Base-by-base conservation (phyloP, 1,140 invertebrate species). In the Nixonia krombeini region DNA sequence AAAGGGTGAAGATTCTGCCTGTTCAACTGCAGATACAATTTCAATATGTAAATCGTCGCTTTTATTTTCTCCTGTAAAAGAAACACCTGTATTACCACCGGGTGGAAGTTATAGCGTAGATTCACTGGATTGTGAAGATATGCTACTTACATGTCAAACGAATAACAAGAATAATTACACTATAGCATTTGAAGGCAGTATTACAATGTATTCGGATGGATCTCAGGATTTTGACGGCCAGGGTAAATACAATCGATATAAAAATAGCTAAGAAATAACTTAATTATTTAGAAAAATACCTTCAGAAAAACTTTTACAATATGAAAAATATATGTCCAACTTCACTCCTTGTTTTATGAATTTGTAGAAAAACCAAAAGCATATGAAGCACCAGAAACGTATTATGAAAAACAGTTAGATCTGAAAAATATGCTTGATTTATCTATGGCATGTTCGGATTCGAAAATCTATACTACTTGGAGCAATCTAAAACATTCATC, bases 91-190 rank as follows among this genome's bases (percentile, higher is more conserved):
- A 41, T 83, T 90, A 51, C 90, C 91, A 55, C 85, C 89, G 2
- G 86, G 88, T 15, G 85, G 86, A 16, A 94, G 94, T 77, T 94
- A 94, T 82, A 94, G 93, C 49, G 93, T 96, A 15, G 94, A 97
- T 78, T 96, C 94, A 35, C 86, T 97, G 45, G 95, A 97, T 80
- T 94, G 93, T 83, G 93, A 94, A 74, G 94, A 96, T 74, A 92
- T 96, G 77, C 90, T 96, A 73, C 87, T 96, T 25, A 96, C 94
- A 44, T 94, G 93, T 79, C 92, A 93, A 78, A 92, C 93, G 8
- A 84, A 85, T 49, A 96, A 97, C 76, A 96, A 96, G 86, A 92
- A 96, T 78, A 96, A 96, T 84, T 97, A 97, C 79, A 97, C 94
- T 44, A 96, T 97, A 73, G 94, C 94, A 40, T 96, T 96, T 74